Conservation (phyloP, 2,113 vertebrate species). For the Nasalis larvatus region DNA sequence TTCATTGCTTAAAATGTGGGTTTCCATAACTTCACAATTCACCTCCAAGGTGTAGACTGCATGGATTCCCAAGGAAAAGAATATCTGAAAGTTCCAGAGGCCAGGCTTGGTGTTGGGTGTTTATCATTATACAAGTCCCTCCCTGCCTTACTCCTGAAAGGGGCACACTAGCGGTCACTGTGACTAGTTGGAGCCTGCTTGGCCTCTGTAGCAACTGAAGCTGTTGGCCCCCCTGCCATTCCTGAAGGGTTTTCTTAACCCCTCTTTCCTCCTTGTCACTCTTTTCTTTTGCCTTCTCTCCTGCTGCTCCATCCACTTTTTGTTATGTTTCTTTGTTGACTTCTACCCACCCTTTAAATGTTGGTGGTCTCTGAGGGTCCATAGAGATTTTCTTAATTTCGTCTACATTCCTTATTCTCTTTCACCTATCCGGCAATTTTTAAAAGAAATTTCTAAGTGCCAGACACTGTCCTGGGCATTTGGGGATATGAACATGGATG, state of each 20-base stretch:
- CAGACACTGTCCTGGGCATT: neutral
- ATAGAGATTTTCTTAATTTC: neutral
- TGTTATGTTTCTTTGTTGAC: neutral
- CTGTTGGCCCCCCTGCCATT: neutral
- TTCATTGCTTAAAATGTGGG: neutral
- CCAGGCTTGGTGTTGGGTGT: neutral
- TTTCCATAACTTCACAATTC: neutral
- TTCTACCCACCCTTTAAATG: neutral
- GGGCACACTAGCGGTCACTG: neutral
- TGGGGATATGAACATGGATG: neutral
- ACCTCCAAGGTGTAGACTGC: neutral
- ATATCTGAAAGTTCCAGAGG: neutral
- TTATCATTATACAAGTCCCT: neutral
- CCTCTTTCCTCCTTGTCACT: neutral
- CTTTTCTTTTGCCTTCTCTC: neutral
- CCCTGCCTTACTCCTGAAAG: neutral
- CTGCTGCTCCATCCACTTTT: no score
- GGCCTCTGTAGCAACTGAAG: neutral
- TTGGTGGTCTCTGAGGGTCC: neutral
- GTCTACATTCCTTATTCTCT: neutral
- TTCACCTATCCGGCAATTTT: neutral
- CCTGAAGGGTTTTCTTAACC: neutral
- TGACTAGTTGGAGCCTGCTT: neutral
- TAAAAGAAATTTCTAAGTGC: neutral
- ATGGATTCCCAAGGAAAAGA: neutral